Base-by-base conservation (phyloP, 2,888 invertebrate genomes). In the Apotomis betuletana region DNA sequence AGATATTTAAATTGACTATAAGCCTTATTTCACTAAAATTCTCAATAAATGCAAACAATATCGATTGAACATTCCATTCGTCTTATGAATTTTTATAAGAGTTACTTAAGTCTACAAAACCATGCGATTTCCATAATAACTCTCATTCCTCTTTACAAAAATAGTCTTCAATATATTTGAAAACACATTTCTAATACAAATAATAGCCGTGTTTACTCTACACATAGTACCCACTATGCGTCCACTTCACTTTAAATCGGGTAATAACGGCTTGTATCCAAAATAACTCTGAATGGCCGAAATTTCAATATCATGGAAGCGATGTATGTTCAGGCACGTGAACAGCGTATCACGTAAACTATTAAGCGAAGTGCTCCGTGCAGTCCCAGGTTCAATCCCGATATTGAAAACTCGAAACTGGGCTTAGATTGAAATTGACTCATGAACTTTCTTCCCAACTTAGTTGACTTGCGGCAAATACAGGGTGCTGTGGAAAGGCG, bases 381-480 rank as follows among this genome's bases (percentile, higher is more conserved):
- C 68, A 68, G 67, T 67, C 46, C 62, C 72, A 63, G 72, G 62
- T 72, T 63, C 72, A 68, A 72, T 72, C 59, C 62, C 58, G 63
- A 72, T 68, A 72, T 72, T 72, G 72, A 63, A 72, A 67, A 68
- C 68, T 71, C 63, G 62, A 67, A 62, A 72, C 63, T 68, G 72
- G 67, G 55, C 67, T 57, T 67, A 67, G 71, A 71, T 71, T 71
- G 72, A 72, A 68, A 72, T 72, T 72, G 72, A 72, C 58, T 72
- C 72, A 72, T 72, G 68, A 64, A 71, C 61, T 71, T 71, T 71
- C 71, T 71, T 62, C 57, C 55, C 27, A 67, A 67, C 51, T 71
- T 57, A 57, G 67, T 71, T 62, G 55, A 61, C 46, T 70, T 70
- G 57, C 58, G 41, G 63, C 27, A 6, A 36, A 51, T 62, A 71